A percentile compares a stretch with the other conserved stretches of the same genome.
Evolutionary conservation across 1,140 invertebrate species (phyloP).

Genomic region (Nymphalis io): DNA sequence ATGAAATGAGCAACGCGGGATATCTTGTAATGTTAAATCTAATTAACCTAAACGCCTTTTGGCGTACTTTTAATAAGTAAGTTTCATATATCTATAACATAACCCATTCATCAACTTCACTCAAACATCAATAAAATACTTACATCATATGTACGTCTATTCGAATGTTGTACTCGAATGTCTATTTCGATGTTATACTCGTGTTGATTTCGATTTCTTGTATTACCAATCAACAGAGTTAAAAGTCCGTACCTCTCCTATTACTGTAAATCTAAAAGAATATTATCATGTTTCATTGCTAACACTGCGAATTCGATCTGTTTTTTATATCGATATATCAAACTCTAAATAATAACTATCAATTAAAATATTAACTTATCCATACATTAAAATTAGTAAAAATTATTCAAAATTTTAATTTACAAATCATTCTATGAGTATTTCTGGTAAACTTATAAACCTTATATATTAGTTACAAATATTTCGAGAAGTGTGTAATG

Average conservation of each 20-base stretch:
- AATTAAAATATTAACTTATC: neutral
- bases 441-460: neutral
- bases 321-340: neutral
- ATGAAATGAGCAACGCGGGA: too few species aligned
- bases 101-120: too few species aligned
- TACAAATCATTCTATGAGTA: neutral
- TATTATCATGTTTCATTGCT: slow-evolving; percentile 9
- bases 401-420: neutral
- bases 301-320: slow-evolving; percentile 11
- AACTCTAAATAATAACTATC: neutral
- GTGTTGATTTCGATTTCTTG: neutral
- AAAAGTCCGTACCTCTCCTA: slow-evolving; percentile 8
- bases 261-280: neutral
- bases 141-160: neutral
- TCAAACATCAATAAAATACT: neutral
- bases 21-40: neutral
- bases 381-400: neutral
- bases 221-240: neutral
- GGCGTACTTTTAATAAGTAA: neutral
- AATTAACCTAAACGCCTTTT: slow-evolving; percentile 1
- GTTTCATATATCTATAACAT: neutral
- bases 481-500: slow-evolving; percentile 1
- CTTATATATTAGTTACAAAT: neutral
- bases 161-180: neutral
- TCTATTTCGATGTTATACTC: neutral